phyloP scores from a whole-genome alignment of 2,113 vertebrate genomes.

The Pandion haliaetus region DNA sequence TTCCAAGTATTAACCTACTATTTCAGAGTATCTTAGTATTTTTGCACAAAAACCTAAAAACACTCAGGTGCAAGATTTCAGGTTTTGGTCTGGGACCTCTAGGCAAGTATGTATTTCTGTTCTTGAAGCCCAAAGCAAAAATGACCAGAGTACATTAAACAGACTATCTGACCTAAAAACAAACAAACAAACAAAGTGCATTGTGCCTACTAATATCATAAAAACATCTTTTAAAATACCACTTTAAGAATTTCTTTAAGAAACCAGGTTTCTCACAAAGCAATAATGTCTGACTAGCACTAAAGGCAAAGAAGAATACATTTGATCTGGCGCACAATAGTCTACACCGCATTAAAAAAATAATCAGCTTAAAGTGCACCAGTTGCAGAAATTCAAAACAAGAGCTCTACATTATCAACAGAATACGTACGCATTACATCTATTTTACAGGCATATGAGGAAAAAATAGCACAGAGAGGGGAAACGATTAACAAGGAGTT shows the following conservation, averaged over 20 bases:
- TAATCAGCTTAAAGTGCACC: not conserved
- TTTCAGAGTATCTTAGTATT: not conserved
- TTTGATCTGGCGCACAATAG: not conserved
- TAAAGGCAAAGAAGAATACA: not conserved
- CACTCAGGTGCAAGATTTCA: not conserved
- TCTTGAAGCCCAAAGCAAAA: not conserved
- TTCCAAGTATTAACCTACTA: not conserved
- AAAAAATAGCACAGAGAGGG: not conserved
- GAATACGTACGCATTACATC: rapidly evolving
- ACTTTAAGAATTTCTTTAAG: not conserved
- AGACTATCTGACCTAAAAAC: not conserved
- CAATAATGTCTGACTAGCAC: rapidly evolving
- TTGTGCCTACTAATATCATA: not conserved
- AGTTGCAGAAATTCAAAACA: not conserved
- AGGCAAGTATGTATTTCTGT: not conserved
- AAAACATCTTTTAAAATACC: not conserved
- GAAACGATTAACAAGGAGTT: not conserved
- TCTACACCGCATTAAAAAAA: rapidly evolving
- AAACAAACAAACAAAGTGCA: too few species aligned
- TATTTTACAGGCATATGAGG: not conserved
- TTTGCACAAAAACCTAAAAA: not conserved
- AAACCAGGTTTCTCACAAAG: not conserved
- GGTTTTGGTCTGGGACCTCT: not conserved
- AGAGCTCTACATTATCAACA: not conserved
- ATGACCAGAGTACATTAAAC: not conserved